Base-by-base conservation (phyloP, 2,888 invertebrate genomes). In the Nomada flava region DNA sequence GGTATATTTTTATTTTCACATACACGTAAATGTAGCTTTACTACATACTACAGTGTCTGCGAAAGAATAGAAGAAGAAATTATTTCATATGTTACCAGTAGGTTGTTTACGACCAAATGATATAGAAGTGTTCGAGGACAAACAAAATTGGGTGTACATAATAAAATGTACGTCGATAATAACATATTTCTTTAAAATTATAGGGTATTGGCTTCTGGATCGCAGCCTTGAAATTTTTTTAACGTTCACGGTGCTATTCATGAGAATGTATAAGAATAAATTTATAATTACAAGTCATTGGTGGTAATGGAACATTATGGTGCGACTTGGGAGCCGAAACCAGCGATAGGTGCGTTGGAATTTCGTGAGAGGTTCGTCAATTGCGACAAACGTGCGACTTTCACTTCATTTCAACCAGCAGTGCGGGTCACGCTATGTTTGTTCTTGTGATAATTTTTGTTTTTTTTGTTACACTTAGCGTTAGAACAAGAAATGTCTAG, bases 361-460 rank as follows among this genome's bases (percentile, higher is more conserved):
- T 82, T 79, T 83, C 74, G 71, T 71, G 76, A 78, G 79, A 68
- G 64, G 63, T 65, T 65, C 74, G 52, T 67, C 60, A 60, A 63
- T 57, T 65, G 78, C 62, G 70, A 47, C 77, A 62, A 77, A 68
- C 67, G 72, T 65, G 64, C 60, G 55, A 85, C 85, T 85, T 85
- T 85, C 85, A 83, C 85, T 85, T 75, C 79, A 11, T 85, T 85
- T 71, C 82, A 63, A 76, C 67, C 65, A 59, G 63, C 57, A 26
- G 23, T 59, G 47, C 23, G 62, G 63, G 20, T 57, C 76, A 50
- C 29, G 44, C 11, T 52, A 65, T 44, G 50, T 82, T 79, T 76
- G 50, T 64, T 42, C 69, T 18, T 52, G 62, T 53, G n/a, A 76
- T 74, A 67, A 53, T 68, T 63, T 15, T 23, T 73, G 20, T 62